These are phyloP conservation scores for Sorex maritimensis DNA, from an alignment of 2,797 vertebrate species.

Conservation along the genomic window DNA sequence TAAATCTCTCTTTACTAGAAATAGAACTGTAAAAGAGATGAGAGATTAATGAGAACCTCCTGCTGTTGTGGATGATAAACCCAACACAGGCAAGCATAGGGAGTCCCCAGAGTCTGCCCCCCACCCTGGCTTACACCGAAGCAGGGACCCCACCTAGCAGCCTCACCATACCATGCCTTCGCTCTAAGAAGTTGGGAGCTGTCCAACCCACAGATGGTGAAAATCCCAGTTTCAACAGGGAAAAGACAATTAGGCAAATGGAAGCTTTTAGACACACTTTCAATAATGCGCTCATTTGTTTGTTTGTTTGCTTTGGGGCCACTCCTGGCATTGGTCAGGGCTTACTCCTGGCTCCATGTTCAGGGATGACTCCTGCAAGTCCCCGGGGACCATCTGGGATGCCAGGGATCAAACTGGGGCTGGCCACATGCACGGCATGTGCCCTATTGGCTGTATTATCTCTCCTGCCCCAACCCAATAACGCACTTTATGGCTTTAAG, in stretches of 20 bases:
- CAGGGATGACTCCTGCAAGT: too few species aligned
- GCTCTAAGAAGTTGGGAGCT: too few species aligned
- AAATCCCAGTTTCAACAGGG: not conserved
- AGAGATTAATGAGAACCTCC: constrained; percentile 49
- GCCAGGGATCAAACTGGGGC: too few species aligned
- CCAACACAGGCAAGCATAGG: not conserved
- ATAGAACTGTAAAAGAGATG: constrained; percentile 60
- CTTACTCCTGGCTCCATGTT: too few species aligned
- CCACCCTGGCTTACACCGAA: not conserved
- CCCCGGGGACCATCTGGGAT: too few species aligned
- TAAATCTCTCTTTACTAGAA: constrained; percentile 71
- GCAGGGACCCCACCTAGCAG: not conserved
- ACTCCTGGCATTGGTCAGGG: too few species aligned
- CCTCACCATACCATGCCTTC: not conserved
- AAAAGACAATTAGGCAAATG: constrained; percentile 42
- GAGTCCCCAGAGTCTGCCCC: not conserved
- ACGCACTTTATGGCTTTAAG: constrained; percentile 7
- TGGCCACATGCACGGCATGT: too few species aligned
- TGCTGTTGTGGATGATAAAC: not conserved
- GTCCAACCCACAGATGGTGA: not conserved
- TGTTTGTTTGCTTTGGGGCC: too few species aligned
- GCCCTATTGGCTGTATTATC: too few species aligned
- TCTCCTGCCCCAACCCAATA: too few species aligned
- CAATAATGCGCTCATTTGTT: not conserved
- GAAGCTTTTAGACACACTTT: not conserved